These are phyloP conservation scores for Amphilophus citrinellus DNA, from an alignment of 2,113 vertebrate species.

Conservation along the genomic window DNA sequence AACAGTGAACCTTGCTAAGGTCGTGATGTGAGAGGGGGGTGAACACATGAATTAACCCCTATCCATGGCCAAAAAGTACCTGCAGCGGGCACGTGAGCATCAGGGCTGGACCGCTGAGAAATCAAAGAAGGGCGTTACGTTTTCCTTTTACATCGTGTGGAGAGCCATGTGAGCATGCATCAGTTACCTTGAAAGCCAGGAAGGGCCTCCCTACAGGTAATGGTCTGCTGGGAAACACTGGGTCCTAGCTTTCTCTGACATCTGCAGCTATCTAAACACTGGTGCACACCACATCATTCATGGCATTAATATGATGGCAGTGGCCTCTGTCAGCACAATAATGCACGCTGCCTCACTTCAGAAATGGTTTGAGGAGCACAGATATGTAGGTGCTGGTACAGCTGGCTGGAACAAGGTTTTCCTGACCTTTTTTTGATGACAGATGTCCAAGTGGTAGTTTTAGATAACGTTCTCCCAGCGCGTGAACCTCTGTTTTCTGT, in stretches of 20 bases:
- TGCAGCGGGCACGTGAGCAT: not conserved
- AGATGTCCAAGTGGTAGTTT: not conserved
- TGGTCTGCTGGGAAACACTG: not conserved
- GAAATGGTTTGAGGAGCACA: not conserved
- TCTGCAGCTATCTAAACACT: not conserved
- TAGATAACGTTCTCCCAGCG: not conserved
- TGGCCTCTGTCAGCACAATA: not conserved
- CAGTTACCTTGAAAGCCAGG: not conserved
- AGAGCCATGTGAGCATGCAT: not conserved
- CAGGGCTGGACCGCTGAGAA: too few relatives aligned
- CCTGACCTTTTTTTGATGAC: not conserved
- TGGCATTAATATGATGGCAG: not conserved
- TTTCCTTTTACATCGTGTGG: not conserved
- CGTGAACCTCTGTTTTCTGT: not conserved
- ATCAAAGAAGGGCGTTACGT: too few relatives aligned
- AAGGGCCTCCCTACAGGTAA: not conserved
- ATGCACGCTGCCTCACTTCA: not conserved
- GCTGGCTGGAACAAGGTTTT: not conserved
- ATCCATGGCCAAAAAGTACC: not conserved
- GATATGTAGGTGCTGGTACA: not conserved
- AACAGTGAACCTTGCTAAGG: not conserved
- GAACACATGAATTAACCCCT: not conserved
- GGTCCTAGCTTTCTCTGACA: not conserved
- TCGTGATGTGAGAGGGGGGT: not conserved
- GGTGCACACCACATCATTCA: not conserved